phyloP scores from a whole-genome alignment of 2,797 vertebrate genomes.

The Phrynocephalus guinanensis region DNA sequence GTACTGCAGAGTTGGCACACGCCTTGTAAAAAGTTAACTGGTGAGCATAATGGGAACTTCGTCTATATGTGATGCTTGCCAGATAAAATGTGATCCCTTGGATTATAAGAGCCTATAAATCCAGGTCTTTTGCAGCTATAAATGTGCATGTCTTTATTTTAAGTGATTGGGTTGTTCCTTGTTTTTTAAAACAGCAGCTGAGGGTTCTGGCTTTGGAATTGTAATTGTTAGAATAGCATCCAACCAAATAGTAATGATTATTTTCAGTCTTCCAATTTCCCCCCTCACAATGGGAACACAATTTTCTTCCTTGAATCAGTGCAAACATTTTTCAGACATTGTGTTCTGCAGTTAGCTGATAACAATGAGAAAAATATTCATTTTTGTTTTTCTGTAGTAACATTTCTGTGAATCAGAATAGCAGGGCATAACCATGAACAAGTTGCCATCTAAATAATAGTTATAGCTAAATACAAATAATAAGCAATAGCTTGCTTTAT shows the following conservation, averaged over 20 bases:
- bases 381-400: conserved; percentile 54
- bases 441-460: conserved; percentile 36
- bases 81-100: conserved; percentile 20
- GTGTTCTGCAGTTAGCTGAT: conserved; percentile 56
- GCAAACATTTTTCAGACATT: conserved; percentile 65
- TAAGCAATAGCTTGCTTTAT: no score
- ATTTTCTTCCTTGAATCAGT: conserved; percentile 71
- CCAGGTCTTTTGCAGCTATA: conserved; percentile 35
- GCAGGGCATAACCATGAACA: conserved; percentile 52
- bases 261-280: conserved; percentile 63
- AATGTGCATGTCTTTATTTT: conserved; percentile 22
- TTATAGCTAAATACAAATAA: no score
- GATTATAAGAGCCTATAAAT: conserved; percentile 3
- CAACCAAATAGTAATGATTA: conserved; percentile 68
- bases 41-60: background rate
- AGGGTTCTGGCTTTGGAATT: conserved; percentile 65
- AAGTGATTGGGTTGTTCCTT: background rate
- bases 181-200: conserved; percentile 53
- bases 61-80: background rate
- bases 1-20: background rate
- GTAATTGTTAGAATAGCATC: conserved; percentile 62
- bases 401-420: conserved; percentile 36
- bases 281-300: conserved; percentile 66
- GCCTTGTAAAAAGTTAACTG: background rate
- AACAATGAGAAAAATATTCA: conserved; percentile 54